Evolutionary conservation across 2,888 invertebrate genomes (phyloP).

Genomic region (Petrolisthes manimaculis): DNA sequence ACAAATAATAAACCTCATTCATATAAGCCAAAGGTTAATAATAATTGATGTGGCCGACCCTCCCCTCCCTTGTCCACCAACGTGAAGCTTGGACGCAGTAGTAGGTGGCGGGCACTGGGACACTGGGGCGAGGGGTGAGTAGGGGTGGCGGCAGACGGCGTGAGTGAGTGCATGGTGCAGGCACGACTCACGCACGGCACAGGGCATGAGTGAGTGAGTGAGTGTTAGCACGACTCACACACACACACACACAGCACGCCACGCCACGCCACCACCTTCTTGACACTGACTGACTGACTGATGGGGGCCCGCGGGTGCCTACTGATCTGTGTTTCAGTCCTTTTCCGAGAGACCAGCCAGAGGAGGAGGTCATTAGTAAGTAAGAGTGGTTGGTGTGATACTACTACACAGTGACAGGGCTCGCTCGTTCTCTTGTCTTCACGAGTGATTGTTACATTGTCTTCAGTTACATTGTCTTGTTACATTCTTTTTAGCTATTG

Average conservation of each 20-base stretch:
- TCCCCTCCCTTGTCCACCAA: conserved; percentile 35
- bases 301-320: conserved; percentile 23
- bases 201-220: no score
- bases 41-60: not conserved
- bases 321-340: conserved; percentile 49
- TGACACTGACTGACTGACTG: conserved; percentile 17
- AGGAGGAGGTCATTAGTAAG: not conserved
- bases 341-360: conserved; percentile 22
- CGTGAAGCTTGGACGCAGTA: conserved; percentile 37
- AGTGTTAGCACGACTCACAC: no score
- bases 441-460: not conserved
- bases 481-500: no score
- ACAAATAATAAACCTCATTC: not conserved
- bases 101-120: not conserved
- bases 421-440: no score
- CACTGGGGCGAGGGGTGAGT: not conserved
- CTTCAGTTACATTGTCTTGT: not conserved
- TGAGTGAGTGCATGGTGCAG: no score
- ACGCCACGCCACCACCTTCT: not conserved
- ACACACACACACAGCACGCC: not conserved
- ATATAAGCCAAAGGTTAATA: not conserved
- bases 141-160: no score
- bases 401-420: no score
- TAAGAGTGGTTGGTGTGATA: no score
- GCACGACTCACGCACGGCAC: no score